Evolutionary conservation across 2,113 vertebrate genomes (phyloP), one percentile per base, ranked within the genome.

Genomic region (Ranitomeya imitator): DNA sequence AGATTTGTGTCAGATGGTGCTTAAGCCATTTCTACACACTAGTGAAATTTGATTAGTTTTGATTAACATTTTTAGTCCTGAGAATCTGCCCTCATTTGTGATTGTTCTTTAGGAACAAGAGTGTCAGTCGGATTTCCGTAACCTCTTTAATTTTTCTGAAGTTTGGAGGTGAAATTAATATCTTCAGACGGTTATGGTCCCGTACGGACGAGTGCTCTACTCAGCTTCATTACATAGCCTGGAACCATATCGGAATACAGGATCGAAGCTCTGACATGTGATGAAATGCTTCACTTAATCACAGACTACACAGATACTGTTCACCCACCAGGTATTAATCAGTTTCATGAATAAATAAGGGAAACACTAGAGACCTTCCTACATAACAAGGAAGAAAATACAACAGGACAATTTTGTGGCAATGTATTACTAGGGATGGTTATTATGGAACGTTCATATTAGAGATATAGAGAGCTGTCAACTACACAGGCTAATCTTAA

Each of bases 91-190:
- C 82, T 89, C 87, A 54, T 78, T 88, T 83, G 60, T 13, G 60
- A 89, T 85, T 79, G 81, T 84, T 84, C 81, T 78, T 84, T 84
- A 78, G 59, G 16, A 85, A 85, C 73, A 86, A 79, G 71, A 57
- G 59, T 89, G 23, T 78, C 45, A 69, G 37, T 60, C 73, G 15
- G 74, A 84, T 69, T 69, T 71, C 51, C 1, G 31, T 83, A 26
- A 76, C 86, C 85, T 54, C 76, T 86, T 60, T 67, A 79, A 79
- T 86, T 79, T 79, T 74, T 86, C 51, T 55, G 60, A 59, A 69
- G 74, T 78, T 79, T 61, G 76, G 60, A 86, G 85, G 45, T 86
- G 85, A 86, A 86, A 86, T 86, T 65, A 71, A 87, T 87, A 87
- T 55, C 51, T 37, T 71, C 23, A 79, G 86, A 69, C 52, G 5